A percentile compares a stretch with the other conserved stretches of the same genome.
These are phyloP conservation scores for Macroglossus sobrinus DNA, from an alignment of 2,113 vertebrate species.

Conservation along the genomic window DNA sequence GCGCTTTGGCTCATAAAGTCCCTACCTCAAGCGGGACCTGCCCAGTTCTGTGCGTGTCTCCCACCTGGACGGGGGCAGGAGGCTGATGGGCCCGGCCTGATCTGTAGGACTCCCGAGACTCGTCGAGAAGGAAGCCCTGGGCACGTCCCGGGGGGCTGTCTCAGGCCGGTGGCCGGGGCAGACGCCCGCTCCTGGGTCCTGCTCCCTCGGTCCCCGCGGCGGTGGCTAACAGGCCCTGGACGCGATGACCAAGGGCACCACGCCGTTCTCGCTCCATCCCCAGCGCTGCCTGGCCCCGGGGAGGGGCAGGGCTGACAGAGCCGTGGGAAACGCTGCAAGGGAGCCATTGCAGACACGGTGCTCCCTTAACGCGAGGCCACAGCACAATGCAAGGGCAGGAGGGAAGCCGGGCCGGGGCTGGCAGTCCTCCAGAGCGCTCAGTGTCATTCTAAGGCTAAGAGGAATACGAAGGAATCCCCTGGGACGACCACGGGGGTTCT, in stretches of 20 bases:
- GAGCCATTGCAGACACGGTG: not conserved
- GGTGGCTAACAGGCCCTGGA: not conserved
- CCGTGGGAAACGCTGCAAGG: not conserved
- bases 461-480: not conserved
- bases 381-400: too few species aligned
- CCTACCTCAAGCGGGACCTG: not conserved
- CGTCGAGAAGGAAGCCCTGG: not conserved
- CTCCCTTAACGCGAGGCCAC: not conserved
- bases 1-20: not conserved
- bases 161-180: rapidly evolving
- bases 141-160: rapidly evolving
- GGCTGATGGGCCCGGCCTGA: too few species aligned
- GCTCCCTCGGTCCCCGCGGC: not conserved
- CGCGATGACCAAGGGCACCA: not conserved
- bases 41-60: not conserved
- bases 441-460: not conserved
- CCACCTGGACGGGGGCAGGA: not conserved
- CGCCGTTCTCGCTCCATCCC: rapidly evolving
- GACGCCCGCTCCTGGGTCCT: not conserved
- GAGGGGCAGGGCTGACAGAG: not conserved
- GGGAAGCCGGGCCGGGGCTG: not conserved
- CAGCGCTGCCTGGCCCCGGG: too few species aligned
- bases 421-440: not conserved
- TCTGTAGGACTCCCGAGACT: not conserved
- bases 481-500: not conserved